These are phyloP conservation scores for Catostomus latipinnis DNA, from an alignment of 2,797 vertebrate species.

Conservation along the genomic window DNA sequence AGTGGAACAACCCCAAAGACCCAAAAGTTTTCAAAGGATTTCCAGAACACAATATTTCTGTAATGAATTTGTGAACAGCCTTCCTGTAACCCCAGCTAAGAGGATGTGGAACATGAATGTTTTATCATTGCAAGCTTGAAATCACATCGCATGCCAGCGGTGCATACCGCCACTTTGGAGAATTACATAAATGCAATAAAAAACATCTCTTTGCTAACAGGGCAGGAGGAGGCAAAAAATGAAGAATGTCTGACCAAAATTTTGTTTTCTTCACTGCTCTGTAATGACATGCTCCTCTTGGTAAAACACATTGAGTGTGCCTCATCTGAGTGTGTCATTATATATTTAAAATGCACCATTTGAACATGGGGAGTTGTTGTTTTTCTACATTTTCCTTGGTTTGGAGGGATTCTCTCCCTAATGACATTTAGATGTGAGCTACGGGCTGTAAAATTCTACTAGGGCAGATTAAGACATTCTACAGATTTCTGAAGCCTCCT, in stretches of 20 bases:
- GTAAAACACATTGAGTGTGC: slow-evolving; percentile 21
- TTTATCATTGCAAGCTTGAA: slow-evolving; percentile 55
- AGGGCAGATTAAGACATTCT: slow-evolving; percentile 37
- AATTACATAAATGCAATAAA: slow-evolving; percentile 63
- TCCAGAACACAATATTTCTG: slow-evolving; percentile 48
- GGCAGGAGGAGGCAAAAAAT: slow-evolving; percentile 37
- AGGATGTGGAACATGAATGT: slow-evolving; percentile 48
- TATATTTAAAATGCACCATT: slow-evolving; percentile 57
- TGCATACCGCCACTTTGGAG: slow-evolving; percentile 60
- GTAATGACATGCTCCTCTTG: slow-evolving; percentile 45
- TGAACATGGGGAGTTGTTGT: slow-evolving; percentile 28
- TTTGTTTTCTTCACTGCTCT: slow-evolving; percentile 35
- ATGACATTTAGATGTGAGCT: slow-evolving; percentile 30
- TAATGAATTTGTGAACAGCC: slow-evolving; percentile 51
- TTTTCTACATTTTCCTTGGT: not conserved
- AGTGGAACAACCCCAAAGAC: not conserved
- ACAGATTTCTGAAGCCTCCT: slow-evolving; percentile 18
- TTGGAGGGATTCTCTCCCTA: not conserved
- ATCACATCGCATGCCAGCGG: slow-evolving; percentile 56
- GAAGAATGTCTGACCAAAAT: not conserved
- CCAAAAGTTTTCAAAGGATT: slow-evolving; percentile 39
- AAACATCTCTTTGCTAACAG: slow-evolving; percentile 57
- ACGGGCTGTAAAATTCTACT: slow-evolving; percentile 40
- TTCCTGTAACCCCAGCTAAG: slow-evolving; percentile 32
- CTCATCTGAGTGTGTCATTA: slow-evolving; percentile 53